Conservation (phyloP, 1,140 invertebrate genomes). For the Drosophila guanche region DNA sequence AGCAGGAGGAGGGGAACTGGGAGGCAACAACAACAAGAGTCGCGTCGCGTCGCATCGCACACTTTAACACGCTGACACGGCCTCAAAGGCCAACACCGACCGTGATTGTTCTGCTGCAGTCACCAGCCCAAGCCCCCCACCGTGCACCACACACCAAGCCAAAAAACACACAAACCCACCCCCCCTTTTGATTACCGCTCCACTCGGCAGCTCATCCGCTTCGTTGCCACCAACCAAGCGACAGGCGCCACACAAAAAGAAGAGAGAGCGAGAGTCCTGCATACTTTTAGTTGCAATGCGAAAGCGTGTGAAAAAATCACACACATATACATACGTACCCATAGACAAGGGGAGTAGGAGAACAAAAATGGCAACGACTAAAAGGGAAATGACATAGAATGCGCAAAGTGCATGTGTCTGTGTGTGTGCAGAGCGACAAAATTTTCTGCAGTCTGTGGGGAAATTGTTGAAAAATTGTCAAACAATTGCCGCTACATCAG, state of each 20-base stretch:
- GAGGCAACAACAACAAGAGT: conserved; percentile 15
- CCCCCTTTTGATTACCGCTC: conserved; percentile 1
- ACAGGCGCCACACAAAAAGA: conserved; percentile 37
- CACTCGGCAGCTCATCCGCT: conserved; percentile 46
- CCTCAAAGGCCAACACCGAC: conserved; percentile 64
- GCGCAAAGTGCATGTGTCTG: no score
- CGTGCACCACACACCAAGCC: neutral
- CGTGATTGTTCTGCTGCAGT: conserved; percentile 57
- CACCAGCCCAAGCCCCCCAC: conserved; percentile 1
- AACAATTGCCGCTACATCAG: conserved; percentile 68
- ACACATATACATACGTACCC: conserved; percentile 30
- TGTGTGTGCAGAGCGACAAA: conserved; percentile 12
- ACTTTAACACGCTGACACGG: conserved; percentile 3
- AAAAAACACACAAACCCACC: neutral
- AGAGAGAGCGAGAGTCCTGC: conserved; percentile 51
- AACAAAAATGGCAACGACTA: conserved; percentile 34
- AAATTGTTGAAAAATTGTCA: conserved; percentile 80
- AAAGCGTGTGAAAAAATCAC: conserved; percentile 73
- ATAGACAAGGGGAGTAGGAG: conserved; percentile 25
- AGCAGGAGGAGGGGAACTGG: no score
- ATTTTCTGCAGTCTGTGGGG: conserved; percentile 55
- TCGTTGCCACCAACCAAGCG: conserved; percentile 35
- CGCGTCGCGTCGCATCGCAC: no score
- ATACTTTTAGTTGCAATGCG: conserved; percentile 69
- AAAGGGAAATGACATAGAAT: conserved; percentile 44